Evolutionary conservation across 2,888 invertebrate species (phyloP).

Genomic region (Sussaba pulchella): DNA sequence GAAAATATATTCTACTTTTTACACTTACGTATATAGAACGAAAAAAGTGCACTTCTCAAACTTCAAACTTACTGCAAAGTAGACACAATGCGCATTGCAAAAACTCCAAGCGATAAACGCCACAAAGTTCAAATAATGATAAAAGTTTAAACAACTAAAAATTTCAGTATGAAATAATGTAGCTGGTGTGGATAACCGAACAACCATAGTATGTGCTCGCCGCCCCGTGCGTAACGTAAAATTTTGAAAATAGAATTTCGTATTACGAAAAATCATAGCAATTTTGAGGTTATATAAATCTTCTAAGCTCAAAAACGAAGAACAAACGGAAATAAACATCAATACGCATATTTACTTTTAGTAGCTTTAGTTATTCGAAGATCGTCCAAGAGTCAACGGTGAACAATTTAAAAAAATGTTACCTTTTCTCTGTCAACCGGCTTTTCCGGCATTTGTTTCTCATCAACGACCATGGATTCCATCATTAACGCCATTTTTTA

Average conservation of each 20-base stretch:
- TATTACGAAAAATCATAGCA: not conserved
- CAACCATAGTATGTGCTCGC: not conserved
- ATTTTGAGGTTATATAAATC: slow-evolving; percentile 24
- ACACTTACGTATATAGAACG: no score
- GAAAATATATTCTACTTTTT: no score
- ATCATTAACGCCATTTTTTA: slow-evolving; percentile 84
- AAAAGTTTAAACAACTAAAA: not conserved
- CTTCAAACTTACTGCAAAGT: no score
- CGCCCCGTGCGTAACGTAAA: not conserved
- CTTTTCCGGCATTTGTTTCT: slow-evolving; percentile 90
- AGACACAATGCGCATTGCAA: no score
- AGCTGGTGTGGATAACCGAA: not conserved
- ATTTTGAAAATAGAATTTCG: not conserved
- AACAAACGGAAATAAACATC: not conserved
- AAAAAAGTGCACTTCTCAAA: no score
- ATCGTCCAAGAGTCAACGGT: not conserved
- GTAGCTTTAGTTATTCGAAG: not conserved
- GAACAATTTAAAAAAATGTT: slow-evolving; percentile 65
- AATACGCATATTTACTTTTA: not conserved
- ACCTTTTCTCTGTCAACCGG: slow-evolving; percentile 96
- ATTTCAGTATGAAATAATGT: not conserved
- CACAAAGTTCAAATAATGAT: not conserved
- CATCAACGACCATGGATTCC: slow-evolving; percentile 93
- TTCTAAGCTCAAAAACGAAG: not conserved
- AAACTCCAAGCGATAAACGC: no score